Conservation (phyloP, 2,113 vertebrate species). For the Hippocampus barbouri region DNA sequence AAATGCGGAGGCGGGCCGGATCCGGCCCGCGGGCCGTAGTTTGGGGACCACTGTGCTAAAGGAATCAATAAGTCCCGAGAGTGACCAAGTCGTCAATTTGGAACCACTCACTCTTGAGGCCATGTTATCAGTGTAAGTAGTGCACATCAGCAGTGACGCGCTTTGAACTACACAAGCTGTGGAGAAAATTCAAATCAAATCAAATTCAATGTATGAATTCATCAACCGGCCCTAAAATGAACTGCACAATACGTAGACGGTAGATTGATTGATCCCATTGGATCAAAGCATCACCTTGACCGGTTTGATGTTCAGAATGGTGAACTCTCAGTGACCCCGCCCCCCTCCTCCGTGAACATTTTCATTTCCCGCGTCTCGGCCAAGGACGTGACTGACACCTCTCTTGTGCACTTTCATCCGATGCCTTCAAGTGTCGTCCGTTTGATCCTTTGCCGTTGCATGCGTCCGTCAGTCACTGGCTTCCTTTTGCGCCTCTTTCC, state of each 20-base stretch:
- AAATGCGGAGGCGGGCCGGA: too few species aligned
- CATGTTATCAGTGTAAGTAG: too few species aligned
- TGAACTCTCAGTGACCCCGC: slow-evolving; percentile 56
- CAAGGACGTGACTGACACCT: slow-evolving; percentile 24
- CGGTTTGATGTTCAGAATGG: slow-evolving; percentile 34
- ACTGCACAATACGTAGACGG: not conserved
- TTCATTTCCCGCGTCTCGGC: slow-evolving; percentile 37
- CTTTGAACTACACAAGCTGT: too few species aligned
- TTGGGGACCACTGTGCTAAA: too few species aligned
- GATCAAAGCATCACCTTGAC: slow-evolving; percentile 17
- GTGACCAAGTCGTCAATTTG: too few species aligned
- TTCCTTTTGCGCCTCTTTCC: slow-evolving; percentile 9
- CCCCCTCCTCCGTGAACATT: slow-evolving; percentile 22
- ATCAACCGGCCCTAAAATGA: not conserved
- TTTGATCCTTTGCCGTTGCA: slow-evolving; percentile 11
- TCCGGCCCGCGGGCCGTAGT: too few species aligned
- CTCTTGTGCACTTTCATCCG: slow-evolving; percentile 4
- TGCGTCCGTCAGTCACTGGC: not conserved
- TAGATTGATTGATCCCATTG: not conserved
- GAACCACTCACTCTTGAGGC: too few species aligned
- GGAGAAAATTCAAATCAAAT: too few species aligned
- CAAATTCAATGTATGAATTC: too few species aligned
- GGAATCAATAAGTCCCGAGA: too few species aligned
- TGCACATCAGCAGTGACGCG: too few species aligned
- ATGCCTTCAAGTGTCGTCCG: slow-evolving; percentile 3